Conservation (phyloP, 2,888 invertebrate genomes). For the Stomorhina lunata region DNA sequence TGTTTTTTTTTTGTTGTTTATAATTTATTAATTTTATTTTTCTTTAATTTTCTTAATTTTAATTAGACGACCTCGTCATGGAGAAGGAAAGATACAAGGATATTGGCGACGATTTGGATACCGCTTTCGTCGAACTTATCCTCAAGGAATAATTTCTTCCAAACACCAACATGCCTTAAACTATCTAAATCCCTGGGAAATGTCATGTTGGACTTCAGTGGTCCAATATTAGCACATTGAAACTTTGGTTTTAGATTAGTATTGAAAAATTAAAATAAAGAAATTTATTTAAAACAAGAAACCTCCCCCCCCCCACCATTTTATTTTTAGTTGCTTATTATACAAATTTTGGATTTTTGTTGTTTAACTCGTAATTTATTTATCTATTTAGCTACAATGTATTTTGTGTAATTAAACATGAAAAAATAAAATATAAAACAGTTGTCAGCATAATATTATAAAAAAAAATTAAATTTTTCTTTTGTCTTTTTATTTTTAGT, state of each 20-base stretch:
- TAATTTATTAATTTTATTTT: slow-evolving; percentile 66
- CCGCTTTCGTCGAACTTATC: slow-evolving; percentile 97
- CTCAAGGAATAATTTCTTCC: slow-evolving; percentile 83
- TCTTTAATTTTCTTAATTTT: slow-evolving; percentile 65
- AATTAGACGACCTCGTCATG: slow-evolving; percentile 94
- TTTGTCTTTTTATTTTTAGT: background rate
- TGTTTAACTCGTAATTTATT: slow-evolving; percentile 73
- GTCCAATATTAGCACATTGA: slow-evolving; percentile 54
- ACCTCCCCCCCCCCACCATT: slow-evolving; percentile 25
- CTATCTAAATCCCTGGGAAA: slow-evolving; percentile 43
- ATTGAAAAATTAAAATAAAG: slow-evolving; percentile 5
- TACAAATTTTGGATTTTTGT: slow-evolving; percentile 72
- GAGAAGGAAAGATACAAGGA: slow-evolving; percentile 99
- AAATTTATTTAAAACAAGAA: slow-evolving; percentile 20
- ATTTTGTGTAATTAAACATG: slow-evolving; percentile 63
- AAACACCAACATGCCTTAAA: slow-evolving; percentile 21
- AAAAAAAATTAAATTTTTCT: slow-evolving; percentile 32
- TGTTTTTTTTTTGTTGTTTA: slow-evolving; percentile 59
- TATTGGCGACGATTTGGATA: slow-evolving; percentile 99
- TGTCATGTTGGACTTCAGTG: slow-evolving; percentile 23
- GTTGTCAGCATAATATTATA: slow-evolving; percentile 60
- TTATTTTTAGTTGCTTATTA: slow-evolving; percentile 56
- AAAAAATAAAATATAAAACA: slow-evolving; percentile 59
- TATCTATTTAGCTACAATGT: slow-evolving; percentile 59
- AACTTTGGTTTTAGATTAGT: slow-evolving; percentile 66